A percentile compares a stretch with the other conserved stretches of the same genome.
phyloP scores from a whole-genome alignment of 1,140 invertebrate genomes.

The Hermetia illucens region DNA sequence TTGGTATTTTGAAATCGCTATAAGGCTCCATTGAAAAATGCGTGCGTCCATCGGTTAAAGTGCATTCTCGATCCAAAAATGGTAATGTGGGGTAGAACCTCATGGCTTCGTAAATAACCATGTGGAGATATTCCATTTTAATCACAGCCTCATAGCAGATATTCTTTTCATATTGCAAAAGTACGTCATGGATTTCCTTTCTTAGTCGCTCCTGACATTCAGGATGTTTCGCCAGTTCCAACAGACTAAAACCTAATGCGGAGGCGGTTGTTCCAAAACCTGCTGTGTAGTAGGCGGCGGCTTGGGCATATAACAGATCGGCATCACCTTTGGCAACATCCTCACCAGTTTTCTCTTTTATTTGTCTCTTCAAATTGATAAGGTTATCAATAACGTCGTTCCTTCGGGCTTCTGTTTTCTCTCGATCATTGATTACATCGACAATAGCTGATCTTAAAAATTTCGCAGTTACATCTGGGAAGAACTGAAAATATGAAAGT shows the following conservation, averaged over 20 bases:
- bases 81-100: conserved; percentile 35
- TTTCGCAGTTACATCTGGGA: neutral
- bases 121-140: conserved; percentile 27
- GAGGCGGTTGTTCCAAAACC: conserved; percentile 46
- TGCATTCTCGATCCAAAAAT: conserved; percentile 28
- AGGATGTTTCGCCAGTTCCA: conserved; percentile 36
- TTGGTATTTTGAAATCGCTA: conserved; percentile 15
- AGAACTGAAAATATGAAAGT: conserved; percentile 5
- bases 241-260: conserved; percentile 32
- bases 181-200: conserved; percentile 31
- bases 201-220: conserved; percentile 35
- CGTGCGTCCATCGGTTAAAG: conserved; percentile 7
- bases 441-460: conserved; percentile 15
- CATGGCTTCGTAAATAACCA: conserved; percentile 32
- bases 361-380: conserved; percentile 17
- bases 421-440: conserved; percentile 13
- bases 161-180: conserved; percentile 11
- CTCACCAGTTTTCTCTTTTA: neutral
- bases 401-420: conserved; percentile 8
- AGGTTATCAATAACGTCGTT: conserved; percentile 25
- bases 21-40: conserved; percentile 3
- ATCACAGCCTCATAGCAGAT: conserved; percentile 24
- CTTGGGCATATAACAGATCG: conserved; percentile 34
- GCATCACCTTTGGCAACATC: neutral
- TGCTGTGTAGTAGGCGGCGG: conserved; percentile 41